These are phyloP conservation scores for Quadroppia sp. DNA, from an alignment of 2,888 invertebrate genomes.

Conservation along the genomic window DNA sequence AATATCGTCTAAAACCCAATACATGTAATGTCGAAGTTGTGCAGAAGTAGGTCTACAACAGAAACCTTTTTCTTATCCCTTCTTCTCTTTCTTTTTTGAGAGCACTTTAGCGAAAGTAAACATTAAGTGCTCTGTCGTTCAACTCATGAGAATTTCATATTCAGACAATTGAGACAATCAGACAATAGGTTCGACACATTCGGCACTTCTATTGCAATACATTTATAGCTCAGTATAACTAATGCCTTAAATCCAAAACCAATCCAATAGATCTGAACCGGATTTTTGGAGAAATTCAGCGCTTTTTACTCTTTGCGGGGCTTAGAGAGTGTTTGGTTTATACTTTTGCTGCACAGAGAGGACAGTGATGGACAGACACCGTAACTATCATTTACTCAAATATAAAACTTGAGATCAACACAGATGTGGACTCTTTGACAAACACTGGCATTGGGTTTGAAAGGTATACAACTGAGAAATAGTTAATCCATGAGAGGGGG, in stretches of 20 bases:
- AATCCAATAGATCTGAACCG: neutral
- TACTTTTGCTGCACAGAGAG: conserved; percentile 1
- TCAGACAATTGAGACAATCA: conserved; percentile 17
- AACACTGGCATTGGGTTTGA: no score
- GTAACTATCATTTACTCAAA: no score
- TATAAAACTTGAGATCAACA: no score
- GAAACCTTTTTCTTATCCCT: conserved; percentile 25
- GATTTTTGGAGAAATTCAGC: conserved; percentile 7
- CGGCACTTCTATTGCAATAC: conserved; percentile 18
- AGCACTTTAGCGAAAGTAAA: conserved; percentile 29
- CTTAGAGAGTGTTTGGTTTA: neutral
- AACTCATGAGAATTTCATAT: neutral
- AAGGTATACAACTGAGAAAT: no score
- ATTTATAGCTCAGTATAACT: neutral
- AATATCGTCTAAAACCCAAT: no score
- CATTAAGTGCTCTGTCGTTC: conserved; percentile 22
- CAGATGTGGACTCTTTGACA: no score
- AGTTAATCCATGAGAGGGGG: no score
- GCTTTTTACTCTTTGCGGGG: neutral
- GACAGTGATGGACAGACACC: neutral
- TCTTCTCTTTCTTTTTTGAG: conserved; percentile 26
- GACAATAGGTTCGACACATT: conserved; percentile 14
- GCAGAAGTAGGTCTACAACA: neutral
- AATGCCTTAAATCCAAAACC: conserved; percentile 18
- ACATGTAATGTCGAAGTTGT: conserved; percentile 12